phyloP scores from a whole-genome alignment of 2,888 invertebrate genomes.

The Drosophila infuscata region DNA sequence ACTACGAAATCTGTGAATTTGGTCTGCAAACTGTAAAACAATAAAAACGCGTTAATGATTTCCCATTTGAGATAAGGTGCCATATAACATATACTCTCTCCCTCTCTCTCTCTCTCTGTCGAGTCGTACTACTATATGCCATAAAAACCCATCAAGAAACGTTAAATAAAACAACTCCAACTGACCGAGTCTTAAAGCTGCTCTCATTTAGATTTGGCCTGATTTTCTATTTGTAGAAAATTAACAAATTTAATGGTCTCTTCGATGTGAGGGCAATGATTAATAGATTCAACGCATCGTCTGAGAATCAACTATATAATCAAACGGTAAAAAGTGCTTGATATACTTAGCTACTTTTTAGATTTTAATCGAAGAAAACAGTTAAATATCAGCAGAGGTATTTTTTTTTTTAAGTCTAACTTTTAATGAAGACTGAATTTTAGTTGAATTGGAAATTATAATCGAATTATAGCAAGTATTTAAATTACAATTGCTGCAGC shows the following conservation, averaged over 20 bases:
- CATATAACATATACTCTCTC: constrained; percentile 36
- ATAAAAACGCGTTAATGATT: constrained; percentile 77
- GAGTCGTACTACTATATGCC: constrained; percentile 46
- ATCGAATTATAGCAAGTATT: not conserved
- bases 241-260: constrained; percentile 67
- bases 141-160: constrained; percentile 47
- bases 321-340: not conserved
- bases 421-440: not conserved
- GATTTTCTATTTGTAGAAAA: constrained; percentile 59
- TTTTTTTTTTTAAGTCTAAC: not conserved
- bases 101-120: not conserved
- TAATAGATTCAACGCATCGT: constrained; percentile 26
- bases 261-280: constrained; percentile 64
- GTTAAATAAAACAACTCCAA: constrained; percentile 19
- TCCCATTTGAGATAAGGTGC: constrained; percentile 79
- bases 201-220: constrained; percentile 72
- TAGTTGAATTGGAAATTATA: not conserved
- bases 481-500: not conserved
- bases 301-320: constrained; percentile 13
- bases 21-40: constrained; percentile 68
- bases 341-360: not conserved
- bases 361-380: not conserved
- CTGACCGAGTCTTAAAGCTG: constrained; percentile 54
- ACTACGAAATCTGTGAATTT: constrained; percentile 56
- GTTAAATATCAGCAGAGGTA: not conserved